Evolutionary conservation across 2,888 invertebrate genomes (phyloP).

Genomic region (Cordilura impudica): DNA sequence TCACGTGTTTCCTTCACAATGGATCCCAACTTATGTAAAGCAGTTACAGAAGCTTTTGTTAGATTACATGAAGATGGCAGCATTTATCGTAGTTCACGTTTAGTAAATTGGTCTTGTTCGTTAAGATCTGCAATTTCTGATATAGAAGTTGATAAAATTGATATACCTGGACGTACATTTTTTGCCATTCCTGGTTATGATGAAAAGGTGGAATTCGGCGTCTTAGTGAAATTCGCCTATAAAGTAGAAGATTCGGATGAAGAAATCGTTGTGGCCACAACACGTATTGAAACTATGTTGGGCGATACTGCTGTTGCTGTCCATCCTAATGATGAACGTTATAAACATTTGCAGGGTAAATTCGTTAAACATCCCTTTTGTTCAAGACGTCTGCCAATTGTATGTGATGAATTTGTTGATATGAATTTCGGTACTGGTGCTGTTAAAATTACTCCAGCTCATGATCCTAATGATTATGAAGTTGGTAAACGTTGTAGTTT

Average conservation of each 20-base stretch:
- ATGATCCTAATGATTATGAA: slow-evolving; percentile 98
- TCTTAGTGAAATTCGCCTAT: slow-evolving; percentile 95
- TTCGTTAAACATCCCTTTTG: slow-evolving; percentile 92
- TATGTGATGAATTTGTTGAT: slow-evolving; percentile 96
- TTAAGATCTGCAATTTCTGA: slow-evolving; percentile 98
- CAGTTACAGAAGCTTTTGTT: slow-evolving; percentile 97
- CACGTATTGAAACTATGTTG: slow-evolving; percentile 98
- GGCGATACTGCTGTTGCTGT: slow-evolving; percentile 99
- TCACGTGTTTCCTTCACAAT: slow-evolving; percentile 95
- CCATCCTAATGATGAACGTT: slow-evolving; percentile 93
- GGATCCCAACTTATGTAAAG: slow-evolving; percentile 91
- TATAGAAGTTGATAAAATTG: slow-evolving; percentile 98
- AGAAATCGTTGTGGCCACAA: slow-evolving; percentile 96
- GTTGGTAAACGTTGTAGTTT: slow-evolving; percentile 93
- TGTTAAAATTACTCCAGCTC: slow-evolving; percentile 99
- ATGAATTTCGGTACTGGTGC: slow-evolving; percentile 97
- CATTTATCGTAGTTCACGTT: slow-evolving; percentile 94
- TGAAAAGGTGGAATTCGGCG: slow-evolving; percentile 91
- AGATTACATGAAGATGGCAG: slow-evolving; percentile 90
- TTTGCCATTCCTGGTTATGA: slow-evolving; percentile 89
- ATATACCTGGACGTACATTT: slow-evolving; percentile 90
- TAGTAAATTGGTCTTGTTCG: slow-evolving; percentile 99
- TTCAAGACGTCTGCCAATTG: slow-evolving; percentile 88
- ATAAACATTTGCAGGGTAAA: slow-evolving; percentile 89
- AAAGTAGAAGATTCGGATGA: slow-evolving; percentile 82